Percentiles rank a stretch among this genome's conserved stretches.
Conservation (phyloP, 64 coral and sea anemone species). For the Stichodactyla mertensii region DNA sequence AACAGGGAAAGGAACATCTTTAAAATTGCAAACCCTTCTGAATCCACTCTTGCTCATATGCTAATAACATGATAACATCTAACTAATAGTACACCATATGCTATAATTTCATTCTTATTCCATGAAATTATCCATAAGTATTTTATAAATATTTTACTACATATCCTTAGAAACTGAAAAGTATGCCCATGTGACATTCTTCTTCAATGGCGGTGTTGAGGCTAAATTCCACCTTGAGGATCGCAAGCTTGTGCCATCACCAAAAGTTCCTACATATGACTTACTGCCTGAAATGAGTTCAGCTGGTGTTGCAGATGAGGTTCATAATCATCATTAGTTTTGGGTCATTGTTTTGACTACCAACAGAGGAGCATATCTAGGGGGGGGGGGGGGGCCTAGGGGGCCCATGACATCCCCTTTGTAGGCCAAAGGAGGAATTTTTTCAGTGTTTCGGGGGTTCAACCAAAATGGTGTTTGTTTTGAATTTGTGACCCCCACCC, state of each 20-base stretch:
- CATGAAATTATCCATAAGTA: not conserved
- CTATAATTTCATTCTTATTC: not conserved
- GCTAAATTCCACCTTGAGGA: slow-evolving; percentile 81
- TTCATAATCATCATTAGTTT: not conserved
- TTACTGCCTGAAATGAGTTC: slow-evolving; percentile 80
- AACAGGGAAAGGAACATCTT: too few species aligned
- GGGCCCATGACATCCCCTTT: not conserved
- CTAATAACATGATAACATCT: too few species aligned
- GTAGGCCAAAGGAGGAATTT: too few species aligned
- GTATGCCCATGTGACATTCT: slow-evolving; percentile 97
- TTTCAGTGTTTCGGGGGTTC: too few species aligned
- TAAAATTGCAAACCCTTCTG: too few species aligned
- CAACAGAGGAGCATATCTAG: too few species aligned
- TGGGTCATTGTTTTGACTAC: too few species aligned
- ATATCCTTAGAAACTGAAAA: slow-evolving; percentile 80
- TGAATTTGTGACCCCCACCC: too few species aligned
- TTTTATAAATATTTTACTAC: not conserved
- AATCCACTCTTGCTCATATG: too few species aligned
- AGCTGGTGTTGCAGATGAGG: slow-evolving; percentile 75
- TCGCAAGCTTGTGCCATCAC: slow-evolving; percentile 75
- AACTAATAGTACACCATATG: too few species aligned
- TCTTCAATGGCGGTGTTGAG: slow-evolving; percentile 94
- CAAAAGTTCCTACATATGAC: slow-evolving; percentile 95
- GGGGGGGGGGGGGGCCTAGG: not conserved
- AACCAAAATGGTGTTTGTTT: too few species aligned